Evolutionary conservation across 2,113 vertebrate genomes (phyloP), one percentile per base, ranked within the genome.

Genomic region (Poeciliopsis retropinna): DNA sequence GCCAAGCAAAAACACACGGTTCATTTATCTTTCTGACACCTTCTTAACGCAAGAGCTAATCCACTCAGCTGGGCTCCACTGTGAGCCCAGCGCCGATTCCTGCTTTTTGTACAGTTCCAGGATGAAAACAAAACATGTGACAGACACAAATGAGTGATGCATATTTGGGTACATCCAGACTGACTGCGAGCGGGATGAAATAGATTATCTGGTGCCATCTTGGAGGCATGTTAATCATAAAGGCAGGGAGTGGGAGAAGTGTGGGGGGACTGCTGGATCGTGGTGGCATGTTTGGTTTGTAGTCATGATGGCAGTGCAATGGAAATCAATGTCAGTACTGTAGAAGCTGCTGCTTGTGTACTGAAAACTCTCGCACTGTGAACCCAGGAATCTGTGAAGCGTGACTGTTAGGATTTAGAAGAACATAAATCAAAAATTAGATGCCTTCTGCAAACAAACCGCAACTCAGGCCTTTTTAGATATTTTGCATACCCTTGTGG

Each of bases 21-120:
- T 85, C 93, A 87, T 93, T 91, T 86, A 79, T 94, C 92, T 92
- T 94, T 82, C 82, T 90, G 91, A 92, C 93, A 91, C 84, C 81
- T 78, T 84, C 72, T 78, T 91, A 92, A 93, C 85, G 89, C 87
- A 85, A 57, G 82, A 63, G 78, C 83, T 91, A 86, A 92, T 91
- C 83, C 88, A 86, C 85, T 92, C 88, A 83, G 78, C 86, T 83
- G 76, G 86, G 76, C 78, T 64, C 60, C 47, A 10, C 29, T 69
- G 11, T 61, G 64, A 74, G 73, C 64, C 60, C 54, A 62, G 60
- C 37, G 17, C 39, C 65, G 22, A 32, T 25, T 78, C 64, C 63
- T 78, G 28, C 47, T 28, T 27, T 28, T 15, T 25, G 66, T 47
- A 51, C 66, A 60, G 37, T 30, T 41, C 34, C 70, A 63, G n/a